Percentiles rank a stretch among this genome's conserved stretches.
phyloP scores from a whole-genome alignment of 2,888 invertebrate species.

The Perizoma affinitatum region DNA sequence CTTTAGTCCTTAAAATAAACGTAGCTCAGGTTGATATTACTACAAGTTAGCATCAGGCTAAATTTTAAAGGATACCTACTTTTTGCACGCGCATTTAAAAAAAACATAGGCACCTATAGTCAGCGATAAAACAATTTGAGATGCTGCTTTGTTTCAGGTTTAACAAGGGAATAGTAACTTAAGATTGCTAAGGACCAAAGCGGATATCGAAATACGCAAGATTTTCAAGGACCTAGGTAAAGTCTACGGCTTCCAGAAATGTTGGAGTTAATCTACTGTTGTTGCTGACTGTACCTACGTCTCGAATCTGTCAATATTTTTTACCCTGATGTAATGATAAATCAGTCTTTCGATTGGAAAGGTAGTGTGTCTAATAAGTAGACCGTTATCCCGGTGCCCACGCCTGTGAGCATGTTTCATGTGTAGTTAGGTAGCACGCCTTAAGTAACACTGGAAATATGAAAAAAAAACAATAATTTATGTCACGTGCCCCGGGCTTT shows the following conservation, averaged over 20 bases:
- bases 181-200: too few species aligned
- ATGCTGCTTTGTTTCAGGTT: too few species aligned
- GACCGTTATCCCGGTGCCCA: constrained; percentile 68
- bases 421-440: constrained; percentile 63
- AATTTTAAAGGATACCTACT: constrained; percentile 36
- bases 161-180: too few species aligned
- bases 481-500: constrained; percentile 31
- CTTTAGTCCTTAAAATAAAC: too few species aligned
- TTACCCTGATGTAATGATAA: constrained; percentile 53
- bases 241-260: too few species aligned
- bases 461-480: constrained; percentile 53
- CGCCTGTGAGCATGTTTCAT: constrained; percentile 56
- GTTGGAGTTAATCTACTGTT: too few species aligned
- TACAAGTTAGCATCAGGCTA: constrained; percentile 15
- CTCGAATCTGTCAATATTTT: constrained; percentile 45
- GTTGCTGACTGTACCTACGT: constrained; percentile 29
- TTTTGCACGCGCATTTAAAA: constrained; percentile 26
- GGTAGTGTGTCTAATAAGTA: constrained; percentile 59
- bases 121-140: too few species aligned
- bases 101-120: constrained; percentile 41
- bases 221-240: too few species aligned
- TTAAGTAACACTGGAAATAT: constrained; percentile 53
- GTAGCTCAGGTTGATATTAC: background rate
- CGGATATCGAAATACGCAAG: too few species aligned
- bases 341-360: constrained; percentile 56